Percentiles rank a stretch among this genome's conserved stretches.
phyloP scores from a whole-genome alignment of 92 coral and sea anemone genomes.

The Heteractis magnifica region DNA sequence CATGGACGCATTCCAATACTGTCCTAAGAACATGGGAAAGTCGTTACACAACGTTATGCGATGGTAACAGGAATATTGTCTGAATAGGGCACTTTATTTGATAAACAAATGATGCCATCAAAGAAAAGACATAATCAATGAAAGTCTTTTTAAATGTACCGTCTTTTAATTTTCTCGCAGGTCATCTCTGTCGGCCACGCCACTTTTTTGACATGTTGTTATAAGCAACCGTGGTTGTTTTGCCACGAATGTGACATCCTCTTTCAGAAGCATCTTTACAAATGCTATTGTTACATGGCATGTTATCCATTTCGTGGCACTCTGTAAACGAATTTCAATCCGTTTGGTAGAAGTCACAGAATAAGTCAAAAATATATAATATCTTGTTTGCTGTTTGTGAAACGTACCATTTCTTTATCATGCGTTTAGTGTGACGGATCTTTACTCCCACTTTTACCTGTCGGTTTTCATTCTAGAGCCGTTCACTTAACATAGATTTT shows the following conservation, averaged over 20 bases:
- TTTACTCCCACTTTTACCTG: background rate
- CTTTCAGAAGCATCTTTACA: constrained; percentile 3
- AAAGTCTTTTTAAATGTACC: background rate
- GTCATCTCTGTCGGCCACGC: constrained; percentile 25
- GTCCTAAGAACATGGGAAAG: constrained; percentile 12
- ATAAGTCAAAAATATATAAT: background rate
- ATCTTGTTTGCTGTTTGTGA: background rate
- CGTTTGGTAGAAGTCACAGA: background rate
- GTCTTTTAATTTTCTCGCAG: constrained; percentile 32
- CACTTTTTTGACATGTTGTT: constrained; percentile 37
- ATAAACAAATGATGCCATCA: background rate
- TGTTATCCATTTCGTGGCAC: constrained; percentile 31
- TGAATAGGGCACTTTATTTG: background rate
- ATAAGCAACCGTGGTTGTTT: constrained; percentile 34
- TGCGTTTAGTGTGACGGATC: background rate
- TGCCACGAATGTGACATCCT: constrained; percentile 41
- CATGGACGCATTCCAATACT: constrained; percentile 33
- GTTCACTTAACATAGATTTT: background rate
- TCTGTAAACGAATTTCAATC: background rate
- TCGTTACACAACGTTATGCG: constrained; percentile 8
- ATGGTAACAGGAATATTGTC: constrained; percentile 9
- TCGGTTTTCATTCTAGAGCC: background rate
- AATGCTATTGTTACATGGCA: constrained; percentile 28
- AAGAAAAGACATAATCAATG: background rate
- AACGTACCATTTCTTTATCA: background rate